A percentile compares a stretch with the other conserved stretches of the same genome.
Evolutionary conservation across 1,140 invertebrate genomes (phyloP).

Genomic region (Tetramorium simillimum): DNA sequence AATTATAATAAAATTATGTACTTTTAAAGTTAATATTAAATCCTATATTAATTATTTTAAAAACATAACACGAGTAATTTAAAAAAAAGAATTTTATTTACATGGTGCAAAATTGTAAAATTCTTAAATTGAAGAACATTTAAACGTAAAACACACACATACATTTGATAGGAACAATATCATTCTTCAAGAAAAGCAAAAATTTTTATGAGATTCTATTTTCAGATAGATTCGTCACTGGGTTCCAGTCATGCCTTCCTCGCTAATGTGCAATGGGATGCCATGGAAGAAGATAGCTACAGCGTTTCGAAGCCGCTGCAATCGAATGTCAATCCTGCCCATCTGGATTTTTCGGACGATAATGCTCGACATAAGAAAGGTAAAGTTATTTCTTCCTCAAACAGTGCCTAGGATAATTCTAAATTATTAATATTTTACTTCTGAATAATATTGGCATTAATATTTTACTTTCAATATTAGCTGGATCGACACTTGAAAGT

Average conservation of each 20-base stretch:
- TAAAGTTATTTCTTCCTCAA: conserved; percentile 38
- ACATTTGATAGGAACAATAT: not conserved
- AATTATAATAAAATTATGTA: not conserved
- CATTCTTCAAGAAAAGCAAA: conserved; percentile 27
- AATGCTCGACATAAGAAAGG: conserved; percentile 75
- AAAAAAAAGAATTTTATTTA: not conserved
- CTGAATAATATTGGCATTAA: not conserved
- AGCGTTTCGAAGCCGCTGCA: conserved; percentile 73
- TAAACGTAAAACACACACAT: too few relatives aligned
- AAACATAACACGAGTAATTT: not conserved
- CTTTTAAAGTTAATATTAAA: conserved; percentile 5
- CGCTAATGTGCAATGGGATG: conserved; percentile 64
- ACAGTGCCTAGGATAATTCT: not conserved
- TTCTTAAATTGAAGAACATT: not conserved
- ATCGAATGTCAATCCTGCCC: conserved; percentile 71
- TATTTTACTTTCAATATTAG: not conserved
- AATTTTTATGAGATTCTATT: conserved; percentile 64
- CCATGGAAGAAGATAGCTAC: conserved; percentile 78
- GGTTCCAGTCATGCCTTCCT: conserved; percentile 62
- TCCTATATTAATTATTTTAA: not conserved
- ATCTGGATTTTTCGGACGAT: conserved; percentile 69
- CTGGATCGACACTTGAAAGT: not conserved
- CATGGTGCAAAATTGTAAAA: not conserved
- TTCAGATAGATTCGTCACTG: conserved; percentile 79
- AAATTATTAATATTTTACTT: conserved; percentile 7